Conservation (phyloP, 2,888 invertebrate species). For the Scaptomyza caliginosa region DNA sequence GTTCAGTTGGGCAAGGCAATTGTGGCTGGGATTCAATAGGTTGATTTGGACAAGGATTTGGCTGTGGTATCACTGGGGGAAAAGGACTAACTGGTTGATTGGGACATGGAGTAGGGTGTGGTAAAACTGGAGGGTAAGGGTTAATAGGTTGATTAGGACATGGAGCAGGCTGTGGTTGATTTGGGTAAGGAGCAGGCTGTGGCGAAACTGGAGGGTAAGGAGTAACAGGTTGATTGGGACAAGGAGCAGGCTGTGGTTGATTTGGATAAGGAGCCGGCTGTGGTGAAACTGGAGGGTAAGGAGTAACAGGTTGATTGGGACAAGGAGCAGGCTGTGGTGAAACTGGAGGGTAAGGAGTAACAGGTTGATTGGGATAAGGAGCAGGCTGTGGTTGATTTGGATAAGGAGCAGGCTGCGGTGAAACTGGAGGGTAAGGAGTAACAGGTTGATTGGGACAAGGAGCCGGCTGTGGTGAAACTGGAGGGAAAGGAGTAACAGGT, state of each 20-base stretch:
- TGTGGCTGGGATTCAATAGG: slow-evolving; percentile 6
- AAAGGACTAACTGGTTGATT: slow-evolving; percentile 6
- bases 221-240: background rate
- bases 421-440: slow-evolving; percentile 5
- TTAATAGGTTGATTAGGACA: slow-evolving; percentile 7
- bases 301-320: slow-evolving; percentile 14
- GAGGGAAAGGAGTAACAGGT: slow-evolving; percentile 4
- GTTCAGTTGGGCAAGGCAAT: slow-evolving; percentile 8
- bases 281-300: background rate
- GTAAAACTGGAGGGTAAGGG: background rate
- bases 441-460: slow-evolving; percentile 8
- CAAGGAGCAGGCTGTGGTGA: slow-evolving; percentile 1
- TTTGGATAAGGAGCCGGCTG: slow-evolving; percentile 12
- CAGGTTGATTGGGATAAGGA: slow-evolving; percentile 12
- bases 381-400: slow-evolving; percentile 1
- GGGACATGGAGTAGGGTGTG: slow-evolving; percentile 2
- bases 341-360: slow-evolving; percentile 2
- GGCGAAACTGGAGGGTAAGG: slow-evolving; percentile 4
- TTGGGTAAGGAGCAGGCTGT: slow-evolving; percentile 12
- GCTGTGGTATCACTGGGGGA: background rate
- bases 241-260: background rate
- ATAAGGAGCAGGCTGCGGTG: slow-evolving; percentile 10
- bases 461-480: slow-evolving; percentile 1
- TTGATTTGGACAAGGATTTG: background rate
- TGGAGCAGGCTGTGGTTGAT: slow-evolving; percentile 13